phyloP scores from a whole-genome alignment of 2,797 vertebrate genomes.

The Philypnodon macrostomus region DNA sequence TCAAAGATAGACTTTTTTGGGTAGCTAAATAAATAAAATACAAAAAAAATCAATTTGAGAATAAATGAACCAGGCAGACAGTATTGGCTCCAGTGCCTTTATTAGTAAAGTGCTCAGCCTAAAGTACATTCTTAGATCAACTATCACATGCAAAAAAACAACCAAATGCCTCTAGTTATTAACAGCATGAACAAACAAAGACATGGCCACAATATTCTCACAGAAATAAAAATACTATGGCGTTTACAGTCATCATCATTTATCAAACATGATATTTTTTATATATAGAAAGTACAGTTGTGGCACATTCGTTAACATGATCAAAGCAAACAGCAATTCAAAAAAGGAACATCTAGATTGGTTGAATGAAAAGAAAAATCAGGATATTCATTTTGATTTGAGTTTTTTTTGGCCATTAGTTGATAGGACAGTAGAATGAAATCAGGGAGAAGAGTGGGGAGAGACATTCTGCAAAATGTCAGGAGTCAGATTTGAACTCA shows the following conservation, averaged over 20 bases:
- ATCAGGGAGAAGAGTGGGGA: too few relatives aligned
- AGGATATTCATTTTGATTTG: too few relatives aligned
- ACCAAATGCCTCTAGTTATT: slow-evolving; percentile 49
- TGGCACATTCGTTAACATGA: slow-evolving; percentile 66
- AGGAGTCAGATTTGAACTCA: too few relatives aligned
- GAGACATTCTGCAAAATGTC: too few relatives aligned
- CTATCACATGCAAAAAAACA: slow-evolving; percentile 81
- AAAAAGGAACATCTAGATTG: too few relatives aligned
- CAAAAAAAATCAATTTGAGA: too few relatives aligned
- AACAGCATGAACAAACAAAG: slow-evolving; percentile 64
- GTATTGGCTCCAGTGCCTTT: slow-evolving; percentile 71
- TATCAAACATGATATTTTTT: slow-evolving; percentile 52
- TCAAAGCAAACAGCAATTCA: slow-evolving; percentile 49
- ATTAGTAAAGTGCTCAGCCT: slow-evolving; percentile 81
- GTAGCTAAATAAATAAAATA: too few relatives aligned
- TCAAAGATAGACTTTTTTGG: too few relatives aligned
- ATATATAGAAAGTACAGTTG: slow-evolving; percentile 55
- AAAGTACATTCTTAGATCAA: slow-evolving; percentile 79
- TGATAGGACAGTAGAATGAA: too few relatives aligned
- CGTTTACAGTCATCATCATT: slow-evolving; percentile 66
- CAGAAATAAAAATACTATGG: slow-evolving; percentile 52
- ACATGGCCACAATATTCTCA: slow-evolving; percentile 62
- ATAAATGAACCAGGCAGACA: slow-evolving; percentile 11
- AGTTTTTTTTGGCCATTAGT: too few relatives aligned
- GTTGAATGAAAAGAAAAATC: too few relatives aligned